Conservation (phyloP, 2,113 vertebrate species). For the Donacobius atricapilla region DNA sequence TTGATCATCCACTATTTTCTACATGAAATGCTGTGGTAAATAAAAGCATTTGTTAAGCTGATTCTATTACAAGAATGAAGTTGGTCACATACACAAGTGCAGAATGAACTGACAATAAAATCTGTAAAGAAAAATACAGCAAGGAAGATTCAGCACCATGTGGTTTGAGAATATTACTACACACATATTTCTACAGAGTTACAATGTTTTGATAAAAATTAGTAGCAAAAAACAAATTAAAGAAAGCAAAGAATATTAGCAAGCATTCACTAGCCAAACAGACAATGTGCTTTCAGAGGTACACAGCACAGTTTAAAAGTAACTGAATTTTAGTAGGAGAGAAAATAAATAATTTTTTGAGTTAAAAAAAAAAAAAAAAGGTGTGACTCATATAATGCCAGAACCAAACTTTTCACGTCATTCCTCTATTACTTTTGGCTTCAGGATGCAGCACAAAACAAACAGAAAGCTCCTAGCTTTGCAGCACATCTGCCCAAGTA, state of each 20-base stretch:
- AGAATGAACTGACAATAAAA: neutral
- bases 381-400: neutral
- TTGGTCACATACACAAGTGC: neutral
- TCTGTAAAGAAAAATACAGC: neutral
- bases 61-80: neutral
- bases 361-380: neutral
- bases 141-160: neutral
- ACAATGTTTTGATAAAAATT: neutral
- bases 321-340: neutral
- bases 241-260: neutral
- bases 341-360: neutral
- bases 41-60: neutral
- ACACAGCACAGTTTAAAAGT: neutral
- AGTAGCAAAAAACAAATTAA: neutral
- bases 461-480: neutral
- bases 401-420: neutral
- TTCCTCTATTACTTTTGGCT: neutral
- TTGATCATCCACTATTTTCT: neutral
- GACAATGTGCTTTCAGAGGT: neutral
- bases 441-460: neutral
- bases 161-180: neutral
- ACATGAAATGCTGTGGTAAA: neutral
- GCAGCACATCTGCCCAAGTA: neutral
- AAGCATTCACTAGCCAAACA: neutral
- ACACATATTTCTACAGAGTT: neutral